Evolutionary conservation across 2,113 vertebrate species (phyloP).

Genomic region (Hypanus sabinus): DNA sequence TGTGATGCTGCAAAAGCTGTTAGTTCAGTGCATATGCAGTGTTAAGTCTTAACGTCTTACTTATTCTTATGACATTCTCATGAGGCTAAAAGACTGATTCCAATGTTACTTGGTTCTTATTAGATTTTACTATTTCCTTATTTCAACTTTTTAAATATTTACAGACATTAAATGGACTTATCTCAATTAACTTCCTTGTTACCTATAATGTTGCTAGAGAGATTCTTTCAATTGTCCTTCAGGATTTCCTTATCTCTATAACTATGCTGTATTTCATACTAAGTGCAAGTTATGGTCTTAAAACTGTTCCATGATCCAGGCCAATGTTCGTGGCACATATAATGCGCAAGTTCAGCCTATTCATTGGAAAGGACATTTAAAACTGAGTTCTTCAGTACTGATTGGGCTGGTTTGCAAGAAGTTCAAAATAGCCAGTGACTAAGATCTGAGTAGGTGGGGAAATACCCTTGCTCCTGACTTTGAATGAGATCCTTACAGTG

Average conservation of each 20-base stretch:
- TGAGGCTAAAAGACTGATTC: neutral
- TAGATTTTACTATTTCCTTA: neutral
- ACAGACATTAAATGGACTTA: neutral
- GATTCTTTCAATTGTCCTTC: neutral
- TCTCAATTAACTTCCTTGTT: neutral
- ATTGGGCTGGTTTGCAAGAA: neutral
- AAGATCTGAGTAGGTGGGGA: conserved; percentile 21
- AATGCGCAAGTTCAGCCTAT: neutral
- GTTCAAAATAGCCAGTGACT: conserved; percentile 36
- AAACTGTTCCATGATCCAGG: neutral
- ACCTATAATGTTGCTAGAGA: neutral
- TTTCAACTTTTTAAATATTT: neutral
- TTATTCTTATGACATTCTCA: neutral
- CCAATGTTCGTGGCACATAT: neutral
- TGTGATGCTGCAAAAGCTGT: neutral
- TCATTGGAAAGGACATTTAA: conserved; percentile 10
- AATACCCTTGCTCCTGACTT: conserved; percentile 24
- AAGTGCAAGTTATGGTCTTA: neutral
- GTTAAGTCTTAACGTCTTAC: neutral
- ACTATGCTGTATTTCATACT: neutral
- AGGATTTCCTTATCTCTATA: neutral
- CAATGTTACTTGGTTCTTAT: neutral
- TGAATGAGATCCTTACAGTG: conserved; percentile 18
- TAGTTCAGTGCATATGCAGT: neutral
- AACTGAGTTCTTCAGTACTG: neutral